Evolutionary conservation across 2,888 invertebrate species (phyloP), one percentile per base, ranked within the genome.

Genomic region (Carcina quercana): DNA sequence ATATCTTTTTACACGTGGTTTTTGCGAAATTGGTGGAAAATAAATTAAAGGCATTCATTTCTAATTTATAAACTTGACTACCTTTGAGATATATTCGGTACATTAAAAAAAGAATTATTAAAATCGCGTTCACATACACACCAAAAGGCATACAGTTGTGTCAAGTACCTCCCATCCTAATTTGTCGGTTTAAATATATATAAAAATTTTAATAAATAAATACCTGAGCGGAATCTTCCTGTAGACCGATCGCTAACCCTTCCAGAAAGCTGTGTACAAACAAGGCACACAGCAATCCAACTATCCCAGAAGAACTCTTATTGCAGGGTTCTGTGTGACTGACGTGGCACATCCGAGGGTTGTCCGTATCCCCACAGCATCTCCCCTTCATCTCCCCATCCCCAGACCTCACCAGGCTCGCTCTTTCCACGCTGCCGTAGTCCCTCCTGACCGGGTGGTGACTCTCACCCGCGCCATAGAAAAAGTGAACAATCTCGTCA

Each of bases 221-320:
- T 42, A 92, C 92, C 80, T 89, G 87, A 2, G 86, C 67, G 8
- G 88, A 58, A 8, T 85, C 80, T 33, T 85, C 83, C 62, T 94
- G 93, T 20, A 95, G 72, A 0, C 95, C 95, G 50, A 95, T 91
- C 0, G 94, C 93, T 30, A 94, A 61, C 1, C 95, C 95, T 61
- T 95, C 94, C 40, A 94, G 73, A 8, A 93, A 67, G 11, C 94
- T 89, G 52, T 95, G 95, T 38, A 93, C 85, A 0, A 92, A 90
- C 30, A 95, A 65, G 0, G 94, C 94, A 15, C 89, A 76, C 12
- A 94, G 73, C 28, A 93, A 68, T 0, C 92, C 92, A 7, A 90
- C 55, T 5, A 87, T 85, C 1, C 89, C 88, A 0, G 90, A 88
- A 17, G 88, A 85, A 24, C 86, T 85, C 43, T 84, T 84, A 8